phyloP scores from a whole-genome alignment of 2,113 vertebrate species.

The Vireo altiloquus region DNA sequence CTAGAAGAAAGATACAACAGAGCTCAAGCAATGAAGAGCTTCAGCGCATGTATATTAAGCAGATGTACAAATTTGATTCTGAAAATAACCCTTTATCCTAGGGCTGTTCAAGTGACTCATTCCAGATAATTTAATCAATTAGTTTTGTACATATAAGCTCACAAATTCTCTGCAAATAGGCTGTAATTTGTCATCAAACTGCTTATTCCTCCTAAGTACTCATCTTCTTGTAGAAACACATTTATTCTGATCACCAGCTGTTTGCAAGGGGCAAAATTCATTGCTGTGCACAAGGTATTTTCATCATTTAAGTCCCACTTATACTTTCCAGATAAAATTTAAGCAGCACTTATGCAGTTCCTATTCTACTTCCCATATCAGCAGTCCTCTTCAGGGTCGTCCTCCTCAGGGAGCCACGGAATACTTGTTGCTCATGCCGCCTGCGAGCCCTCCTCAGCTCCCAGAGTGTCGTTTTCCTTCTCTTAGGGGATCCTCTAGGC shows the following conservation, averaged over 20 bases:
- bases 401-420: background rate
- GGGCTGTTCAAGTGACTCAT: background rate
- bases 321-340: background rate
- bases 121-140: background rate
- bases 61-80: background rate
- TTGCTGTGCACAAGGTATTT: background rate
- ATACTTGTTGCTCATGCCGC: background rate
- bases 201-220: background rate
- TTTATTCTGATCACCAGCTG: background rate
- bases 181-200: background rate
- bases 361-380: slow-evolving; percentile 23
- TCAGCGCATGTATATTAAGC: background rate
- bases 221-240: background rate
- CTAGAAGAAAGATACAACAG: slow-evolving; percentile 63
- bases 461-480: background rate
- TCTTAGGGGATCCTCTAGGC: background rate
- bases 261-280: background rate
- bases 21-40: background rate
- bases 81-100: background rate
- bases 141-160: background rate
- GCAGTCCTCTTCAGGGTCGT: background rate
- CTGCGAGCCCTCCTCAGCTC: slow-evolving; percentile 1
- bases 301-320: background rate
- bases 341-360: slow-evolving; percentile 8
- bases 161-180: background rate